A percentile compares a stretch with the other conserved stretches of the same genome.
Evolutionary conservation across 2,113 vertebrate species (phyloP).

Genomic region (Colossoma macropomum): DNA sequence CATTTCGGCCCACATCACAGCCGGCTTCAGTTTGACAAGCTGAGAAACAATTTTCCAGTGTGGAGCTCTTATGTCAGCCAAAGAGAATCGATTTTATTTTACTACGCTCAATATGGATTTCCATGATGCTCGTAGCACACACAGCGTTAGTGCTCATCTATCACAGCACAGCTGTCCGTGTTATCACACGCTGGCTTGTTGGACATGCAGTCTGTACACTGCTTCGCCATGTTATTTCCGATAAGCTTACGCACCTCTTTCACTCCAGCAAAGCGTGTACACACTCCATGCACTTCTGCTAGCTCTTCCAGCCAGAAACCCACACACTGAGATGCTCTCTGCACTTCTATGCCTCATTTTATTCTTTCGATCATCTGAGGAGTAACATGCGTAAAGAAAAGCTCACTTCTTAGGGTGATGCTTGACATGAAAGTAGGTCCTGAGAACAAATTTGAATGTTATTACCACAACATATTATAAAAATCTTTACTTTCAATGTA

Average conservation of each 20-base stretch:
- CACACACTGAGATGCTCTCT: neutral
- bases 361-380: no score
- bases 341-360: no score
- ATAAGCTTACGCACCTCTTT: neutral
- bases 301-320: neutral
- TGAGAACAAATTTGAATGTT: no score
- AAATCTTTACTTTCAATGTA: no score
- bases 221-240: slow-evolving; percentile 1
- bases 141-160: neutral
- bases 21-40: neutral
- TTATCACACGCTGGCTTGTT: slow-evolving; percentile 3
- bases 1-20: neutral
- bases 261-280: neutral
- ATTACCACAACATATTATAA: no score
- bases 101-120: slow-evolving; percentile 43
- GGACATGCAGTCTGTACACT: neutral
- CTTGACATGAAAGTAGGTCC: no score
- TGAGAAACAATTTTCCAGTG: slow-evolving; percentile 18
- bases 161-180: neutral
- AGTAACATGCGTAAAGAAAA: no score
- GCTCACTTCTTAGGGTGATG: no score
- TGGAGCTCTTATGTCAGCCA: neutral
- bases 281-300: neutral
- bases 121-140: slow-evolving; percentile 4
- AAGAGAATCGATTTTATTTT: slow-evolving; percentile 34